Evolutionary conservation across 2,888 invertebrate species (phyloP), one percentile per base, ranked within the genome.

Genomic region (Apoda limacodes): DNA sequence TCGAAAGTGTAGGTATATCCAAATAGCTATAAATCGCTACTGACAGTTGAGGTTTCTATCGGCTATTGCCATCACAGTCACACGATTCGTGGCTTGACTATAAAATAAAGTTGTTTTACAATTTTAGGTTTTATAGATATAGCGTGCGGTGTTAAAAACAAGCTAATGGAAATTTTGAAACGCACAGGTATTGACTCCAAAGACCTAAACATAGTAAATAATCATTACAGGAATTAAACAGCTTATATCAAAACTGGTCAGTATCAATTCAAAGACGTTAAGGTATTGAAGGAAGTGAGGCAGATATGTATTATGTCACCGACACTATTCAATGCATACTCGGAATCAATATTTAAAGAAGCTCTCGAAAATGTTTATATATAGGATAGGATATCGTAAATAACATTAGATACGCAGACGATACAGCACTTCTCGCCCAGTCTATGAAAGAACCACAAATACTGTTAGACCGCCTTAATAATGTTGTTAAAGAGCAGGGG

Each of bases 381-480:
- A 9, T 30, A 28, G 22, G 28, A 17, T 13, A 28, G 21, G 22
- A 30, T 27, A 22, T 28, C 13, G 15, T 28, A 5, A 37, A 37
- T 7, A 32, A 38, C 28, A 9, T 37, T 7, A 11, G 28, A 21
- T 34, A 30, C 19, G 34, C 25, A 12, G 33, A 34, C 25, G 28
- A 33, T 12, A 36, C 27, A 4, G 24, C 32, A 5, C 28, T 34
- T 2, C 22, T 33, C 28, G 31, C 34, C n/a, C 30, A 12, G 11
- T 21, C 25, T 27, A 30, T 11, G 21, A 15, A 15, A 6, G 25
- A 30, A 9, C 28, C 30, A 22, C 29, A 38, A 20, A 22, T n/a
- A 14, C 22, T 30, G 9, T 21, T 30, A 5, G 22, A 26, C n/a
- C 14, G 30, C 12, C 22, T 34, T n/a, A 25, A 30, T 6, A 27